A percentile compares a stretch with the other conserved stretches of the same genome.
Evolutionary conservation across 2,888 invertebrate species (phyloP).

Genomic region (Schizotus pectinicornis): DNA sequence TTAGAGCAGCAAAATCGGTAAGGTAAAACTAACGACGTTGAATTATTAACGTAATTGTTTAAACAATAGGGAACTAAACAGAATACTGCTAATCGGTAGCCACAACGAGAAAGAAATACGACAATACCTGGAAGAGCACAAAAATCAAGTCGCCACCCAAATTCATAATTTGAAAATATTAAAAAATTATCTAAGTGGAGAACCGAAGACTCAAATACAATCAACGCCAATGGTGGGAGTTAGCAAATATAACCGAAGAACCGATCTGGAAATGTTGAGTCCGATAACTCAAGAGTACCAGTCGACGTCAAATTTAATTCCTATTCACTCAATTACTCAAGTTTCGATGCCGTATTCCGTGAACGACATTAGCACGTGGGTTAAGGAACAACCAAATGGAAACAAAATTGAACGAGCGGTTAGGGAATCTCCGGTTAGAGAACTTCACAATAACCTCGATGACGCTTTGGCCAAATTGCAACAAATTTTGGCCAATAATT

Average conservation of each 20-base stretch:
- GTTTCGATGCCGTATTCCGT: constrained; percentile 59
- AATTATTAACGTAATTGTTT: constrained; percentile 25
- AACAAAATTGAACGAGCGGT: constrained; percentile 1
- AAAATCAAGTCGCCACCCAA: constrained; percentile 68
- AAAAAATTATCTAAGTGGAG: not conserved
- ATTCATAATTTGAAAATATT: constrained; percentile 62
- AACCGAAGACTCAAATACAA: constrained; percentile 34
- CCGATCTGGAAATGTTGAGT: constrained; percentile 63
- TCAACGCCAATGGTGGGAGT: constrained; percentile 52
- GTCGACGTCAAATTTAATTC: constrained; percentile 5
- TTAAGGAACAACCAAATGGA: constrained; percentile 61
- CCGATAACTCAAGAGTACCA: constrained; percentile 58
- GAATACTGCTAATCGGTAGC: constrained; percentile 53
- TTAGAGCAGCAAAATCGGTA: constrained; percentile 72
- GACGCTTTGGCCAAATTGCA: constrained; percentile 73
- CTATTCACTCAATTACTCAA: constrained; percentile 8
- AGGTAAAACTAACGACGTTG: not conserved
- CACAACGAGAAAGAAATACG: constrained; percentile 59
- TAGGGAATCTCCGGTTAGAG: constrained; percentile 52
- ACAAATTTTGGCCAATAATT: constrained; percentile 73
- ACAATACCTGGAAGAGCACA: constrained; percentile 66
- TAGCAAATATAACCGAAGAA: constrained; percentile 43
- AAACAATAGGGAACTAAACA: constrained; percentile 60
- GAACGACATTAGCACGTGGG: constrained; percentile 70
- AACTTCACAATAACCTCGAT: constrained; percentile 71